Conservation (phyloP, 2,113 vertebrate species). For the Formicarius rufipectus region DNA sequence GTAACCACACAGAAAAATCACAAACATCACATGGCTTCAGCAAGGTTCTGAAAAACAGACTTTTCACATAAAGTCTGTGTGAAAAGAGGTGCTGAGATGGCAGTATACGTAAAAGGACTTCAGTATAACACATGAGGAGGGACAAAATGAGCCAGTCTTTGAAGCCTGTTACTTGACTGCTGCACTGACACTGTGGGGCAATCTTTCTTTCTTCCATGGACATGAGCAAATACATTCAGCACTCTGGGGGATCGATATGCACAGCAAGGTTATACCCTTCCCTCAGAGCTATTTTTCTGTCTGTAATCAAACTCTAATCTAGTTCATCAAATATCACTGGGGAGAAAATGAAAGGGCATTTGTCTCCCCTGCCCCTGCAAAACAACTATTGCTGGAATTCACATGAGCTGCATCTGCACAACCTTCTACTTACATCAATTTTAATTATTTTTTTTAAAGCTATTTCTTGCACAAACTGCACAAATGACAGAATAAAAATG, state of each 20-base stretch:
- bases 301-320: background rate
- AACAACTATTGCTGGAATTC: background rate
- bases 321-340: background rate
- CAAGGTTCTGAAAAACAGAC: background rate
- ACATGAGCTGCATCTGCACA: background rate
- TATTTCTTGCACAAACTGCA: background rate
- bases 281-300: background rate
- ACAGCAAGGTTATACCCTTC: background rate
- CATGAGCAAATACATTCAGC: background rate
- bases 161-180: background rate
- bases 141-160: rapidly evolving
- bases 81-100: background rate
- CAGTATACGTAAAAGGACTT: background rate
- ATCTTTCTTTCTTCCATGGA: background rate
- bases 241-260: background rate
- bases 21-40: background rate
- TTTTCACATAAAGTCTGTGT: background rate
- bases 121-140: background rate
- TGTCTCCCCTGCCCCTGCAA: background rate
- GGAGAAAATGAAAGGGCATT: background rate
- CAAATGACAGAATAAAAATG: background rate
- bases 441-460: background rate
- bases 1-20: background rate
- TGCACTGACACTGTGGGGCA: background rate
- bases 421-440: background rate